These are phyloP conservation scores for Mola mola DNA, from an alignment of 2,113 vertebrate species.

Conservation along the genomic window DNA sequence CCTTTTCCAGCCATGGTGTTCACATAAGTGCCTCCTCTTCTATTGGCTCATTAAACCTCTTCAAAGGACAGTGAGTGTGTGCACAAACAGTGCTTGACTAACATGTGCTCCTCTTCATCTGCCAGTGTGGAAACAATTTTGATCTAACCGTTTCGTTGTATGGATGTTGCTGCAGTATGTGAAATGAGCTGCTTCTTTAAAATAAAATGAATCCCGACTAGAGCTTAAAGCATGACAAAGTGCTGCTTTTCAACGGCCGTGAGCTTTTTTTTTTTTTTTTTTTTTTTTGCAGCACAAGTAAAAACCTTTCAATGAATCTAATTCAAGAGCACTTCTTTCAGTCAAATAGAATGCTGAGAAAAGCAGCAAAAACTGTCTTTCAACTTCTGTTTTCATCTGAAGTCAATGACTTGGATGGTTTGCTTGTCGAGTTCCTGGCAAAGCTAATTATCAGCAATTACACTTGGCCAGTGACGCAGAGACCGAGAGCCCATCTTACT, in stretches of 20 bases:
- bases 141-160: too few relatives aligned
- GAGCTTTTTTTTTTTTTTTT: too few relatives aligned
- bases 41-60: slow-evolving; percentile 35
- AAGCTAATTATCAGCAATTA: slow-evolving; percentile 34
- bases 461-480: slow-evolving; percentile 18
- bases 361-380: not conserved
- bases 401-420: slow-evolving; percentile 11
- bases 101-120: slow-evolving; percentile 7
- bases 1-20: too few relatives aligned
- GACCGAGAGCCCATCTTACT: not conserved
- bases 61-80: slow-evolving; percentile 16
- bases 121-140: too few relatives aligned
- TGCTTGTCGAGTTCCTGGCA: slow-evolving; percentile 6
- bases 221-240: too few relatives aligned
- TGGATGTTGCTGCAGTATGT: too few relatives aligned
- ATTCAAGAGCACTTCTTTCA: not conserved
- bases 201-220: too few relatives aligned
- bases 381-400: slow-evolving; percentile 10
- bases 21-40: too few relatives aligned
- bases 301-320: not conserved
- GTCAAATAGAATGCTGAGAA: not conserved
- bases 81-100: slow-evolving; percentile 5
- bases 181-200: too few relatives aligned
- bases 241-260: too few relatives aligned
- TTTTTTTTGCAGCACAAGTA: slow-evolving; percentile 11